Evolutionary conservation across 2,797 vertebrate species (phyloP).

Genomic region (Brotogeris chrysoptera): DNA sequence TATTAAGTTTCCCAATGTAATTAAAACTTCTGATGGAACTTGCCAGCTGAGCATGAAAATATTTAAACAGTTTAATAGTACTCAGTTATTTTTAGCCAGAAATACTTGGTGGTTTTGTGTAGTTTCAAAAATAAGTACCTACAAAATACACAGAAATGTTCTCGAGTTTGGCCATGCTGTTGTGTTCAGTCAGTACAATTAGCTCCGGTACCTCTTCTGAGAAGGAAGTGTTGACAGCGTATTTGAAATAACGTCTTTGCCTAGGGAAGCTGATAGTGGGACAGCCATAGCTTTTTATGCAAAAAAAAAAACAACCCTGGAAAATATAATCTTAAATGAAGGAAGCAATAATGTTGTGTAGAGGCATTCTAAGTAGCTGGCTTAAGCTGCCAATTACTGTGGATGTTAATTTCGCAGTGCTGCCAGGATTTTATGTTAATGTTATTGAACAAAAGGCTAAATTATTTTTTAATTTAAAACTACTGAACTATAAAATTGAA

Average conservation of each 20-base stretch:
- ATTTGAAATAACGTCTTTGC: background rate
- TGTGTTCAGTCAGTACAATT: background rate
- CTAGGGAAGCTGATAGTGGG: background rate
- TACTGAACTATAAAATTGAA: constrained; percentile 72
- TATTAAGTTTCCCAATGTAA: background rate
- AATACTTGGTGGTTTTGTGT: background rate
- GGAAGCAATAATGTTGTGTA: constrained; percentile 18
- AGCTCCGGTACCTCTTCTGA: background rate
- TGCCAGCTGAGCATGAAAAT: background rate
- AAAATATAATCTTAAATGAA: constrained; percentile 30
- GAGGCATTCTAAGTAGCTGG: constrained; percentile 11
- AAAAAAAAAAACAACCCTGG: background rate
- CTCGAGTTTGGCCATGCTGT: background rate
- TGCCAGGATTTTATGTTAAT: constrained; percentile 69
- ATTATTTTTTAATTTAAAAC: constrained; percentile 73
- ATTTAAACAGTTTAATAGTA: background rate
- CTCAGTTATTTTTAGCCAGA: background rate
- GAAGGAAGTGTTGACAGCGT: background rate
- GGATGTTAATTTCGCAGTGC: constrained; percentile 59
- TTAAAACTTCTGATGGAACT: background rate
- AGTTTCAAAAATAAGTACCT: background rate
- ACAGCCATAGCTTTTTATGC: background rate
- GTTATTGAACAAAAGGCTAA: constrained; percentile 65
- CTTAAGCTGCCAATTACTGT: constrained; percentile 51
- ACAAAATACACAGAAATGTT: background rate